Evolutionary conservation across 2,888 invertebrate genomes (phyloP).

Genomic region (Hybos culiciformis): DNA sequence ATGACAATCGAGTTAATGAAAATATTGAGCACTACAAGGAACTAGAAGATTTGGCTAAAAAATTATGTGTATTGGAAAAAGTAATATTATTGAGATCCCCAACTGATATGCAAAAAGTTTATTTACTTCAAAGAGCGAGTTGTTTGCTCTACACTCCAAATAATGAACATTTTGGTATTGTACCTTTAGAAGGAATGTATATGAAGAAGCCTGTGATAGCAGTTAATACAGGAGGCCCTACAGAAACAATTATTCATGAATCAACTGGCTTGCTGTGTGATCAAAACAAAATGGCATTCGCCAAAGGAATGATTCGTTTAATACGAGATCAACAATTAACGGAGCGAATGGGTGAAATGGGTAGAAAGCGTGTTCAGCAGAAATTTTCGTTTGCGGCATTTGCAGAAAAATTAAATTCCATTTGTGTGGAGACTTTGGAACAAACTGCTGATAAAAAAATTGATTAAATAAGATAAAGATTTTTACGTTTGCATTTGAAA

Average conservation of each 20-base stretch:
- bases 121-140: slow-evolving; percentile 59
- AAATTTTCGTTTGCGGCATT: slow-evolving; percentile 79
- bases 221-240: slow-evolving; percentile 88
- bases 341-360: slow-evolving; percentile 59
- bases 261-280: slow-evolving; percentile 72
- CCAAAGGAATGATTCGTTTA: slow-evolving; percentile 58
- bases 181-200: slow-evolving; percentile 97
- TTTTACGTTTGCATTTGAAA: no score
- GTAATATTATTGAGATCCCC: slow-evolving; percentile 80
- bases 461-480: no score
- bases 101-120: slow-evolving; percentile 68
- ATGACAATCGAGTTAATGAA: slow-evolving; percentile 74
- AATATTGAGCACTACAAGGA: slow-evolving; percentile 77
- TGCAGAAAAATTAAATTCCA: slow-evolving; percentile 46
- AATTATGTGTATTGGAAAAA: slow-evolving; percentile 52
- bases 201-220: slow-evolving; percentile 87
- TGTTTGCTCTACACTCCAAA: slow-evolving; percentile 89
- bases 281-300: slow-evolving; percentile 54
- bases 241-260: slow-evolving; percentile 71
- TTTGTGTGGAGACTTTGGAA: slow-evolving; percentile 15
- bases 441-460: no score
- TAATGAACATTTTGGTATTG: slow-evolving; percentile 98
- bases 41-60: slow-evolving; percentile 49
- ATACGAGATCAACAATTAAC: slow-evolving; percentile 47
- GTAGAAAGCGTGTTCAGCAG: slow-evolving; percentile 57